A percentile compares a stretch with the other conserved stretches of the same genome.
These are phyloP conservation scores for Rapana venosa DNA, from an alignment of 2,888 invertebrate genomes.

Conservation along the genomic window DNA sequence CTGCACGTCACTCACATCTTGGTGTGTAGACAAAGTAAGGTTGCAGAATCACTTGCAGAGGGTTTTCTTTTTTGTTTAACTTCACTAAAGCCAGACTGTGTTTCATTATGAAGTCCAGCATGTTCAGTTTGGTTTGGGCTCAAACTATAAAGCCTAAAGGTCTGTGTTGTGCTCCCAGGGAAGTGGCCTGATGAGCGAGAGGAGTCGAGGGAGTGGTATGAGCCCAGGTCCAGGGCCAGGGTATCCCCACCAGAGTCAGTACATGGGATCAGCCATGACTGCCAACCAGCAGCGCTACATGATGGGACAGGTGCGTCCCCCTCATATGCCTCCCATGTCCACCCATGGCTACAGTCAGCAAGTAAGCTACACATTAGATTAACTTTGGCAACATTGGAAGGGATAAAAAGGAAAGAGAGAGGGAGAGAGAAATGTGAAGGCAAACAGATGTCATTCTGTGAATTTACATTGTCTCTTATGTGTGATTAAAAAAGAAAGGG, in stretches of 20 bases:
- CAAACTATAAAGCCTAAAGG: not conserved
- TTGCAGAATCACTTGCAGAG: too few species aligned
- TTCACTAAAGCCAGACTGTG: too few species aligned
- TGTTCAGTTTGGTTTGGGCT: not conserved
- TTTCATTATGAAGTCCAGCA: too few species aligned
- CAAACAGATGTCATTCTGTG: too few species aligned
- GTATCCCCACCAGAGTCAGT: slow-evolving; percentile 40
- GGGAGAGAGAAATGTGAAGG: too few species aligned
- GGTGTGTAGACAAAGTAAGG: too few species aligned
- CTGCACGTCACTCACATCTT: too few species aligned
- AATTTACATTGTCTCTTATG: too few species aligned
- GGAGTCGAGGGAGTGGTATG: slow-evolving; percentile 36
- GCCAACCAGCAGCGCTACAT: slow-evolving; percentile 39
- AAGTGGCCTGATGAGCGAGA: slow-evolving; percentile 29
- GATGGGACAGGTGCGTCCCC: slow-evolving; percentile 42
- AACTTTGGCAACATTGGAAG: too few species aligned
- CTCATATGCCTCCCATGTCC: slow-evolving; percentile 41
- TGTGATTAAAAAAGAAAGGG: too few species aligned
- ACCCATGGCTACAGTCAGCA: slow-evolving; percentile 38
- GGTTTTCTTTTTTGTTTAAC: too few species aligned
- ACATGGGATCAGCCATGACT: slow-evolving; percentile 39
- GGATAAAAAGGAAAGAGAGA: too few species aligned
- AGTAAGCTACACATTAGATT: not conserved
- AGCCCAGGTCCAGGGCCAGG: slow-evolving; percentile 38
- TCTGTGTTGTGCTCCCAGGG: slow-evolving; percentile 8